Evolutionary conservation across 2,888 invertebrate genomes (phyloP).

Genomic region (Hartigia nigra): DNA sequence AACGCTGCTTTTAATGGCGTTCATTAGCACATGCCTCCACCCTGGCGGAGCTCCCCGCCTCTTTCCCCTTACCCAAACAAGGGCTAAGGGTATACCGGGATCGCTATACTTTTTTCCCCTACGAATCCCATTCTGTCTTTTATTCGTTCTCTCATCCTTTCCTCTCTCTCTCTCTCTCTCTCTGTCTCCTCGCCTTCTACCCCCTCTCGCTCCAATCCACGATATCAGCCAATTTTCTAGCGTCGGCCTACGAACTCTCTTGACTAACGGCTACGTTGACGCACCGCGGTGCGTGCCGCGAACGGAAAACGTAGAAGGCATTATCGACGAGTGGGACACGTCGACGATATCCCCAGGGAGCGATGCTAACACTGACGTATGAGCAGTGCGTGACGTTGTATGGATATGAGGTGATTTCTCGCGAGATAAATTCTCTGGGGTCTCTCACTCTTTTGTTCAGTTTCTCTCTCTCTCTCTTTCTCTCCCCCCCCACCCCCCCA

Average conservation of each 20-base stretch:
- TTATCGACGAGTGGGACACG: not conserved
- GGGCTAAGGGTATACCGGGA: not conserved
- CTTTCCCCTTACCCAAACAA: slow-evolving; percentile 15
- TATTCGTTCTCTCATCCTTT: slow-evolving; percentile 20
- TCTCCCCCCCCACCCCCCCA: not conserved
- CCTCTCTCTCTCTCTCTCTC: too few species aligned
- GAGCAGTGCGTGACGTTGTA: slow-evolving; percentile 63
- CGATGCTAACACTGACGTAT: slow-evolving; percentile 36
- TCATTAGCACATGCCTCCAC: slow-evolving; percentile 63
- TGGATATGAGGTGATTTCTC: slow-evolving; percentile 63
- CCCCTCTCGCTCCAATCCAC: not conserved
- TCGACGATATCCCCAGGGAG: slow-evolving; percentile 10
- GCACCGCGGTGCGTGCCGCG: not conserved
- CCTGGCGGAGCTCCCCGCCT: slow-evolving; percentile 11
- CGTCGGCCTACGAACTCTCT: not conserved
- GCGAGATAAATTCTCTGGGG: slow-evolving; percentile 35
- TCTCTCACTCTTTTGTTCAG: not conserved
- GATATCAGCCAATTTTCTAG: not conserved
- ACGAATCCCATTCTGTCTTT: not conserved
- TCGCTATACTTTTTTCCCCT: not conserved
- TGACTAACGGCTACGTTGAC: not conserved
- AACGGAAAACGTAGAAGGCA: not conserved
- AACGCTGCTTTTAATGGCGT: slow-evolving; percentile 66
- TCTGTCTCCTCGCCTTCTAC: too few species aligned
- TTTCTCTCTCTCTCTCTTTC: too few species aligned